Base-by-base conservation (phyloP, 2,113 vertebrate species). In the Takifugu flavidus region DNA sequence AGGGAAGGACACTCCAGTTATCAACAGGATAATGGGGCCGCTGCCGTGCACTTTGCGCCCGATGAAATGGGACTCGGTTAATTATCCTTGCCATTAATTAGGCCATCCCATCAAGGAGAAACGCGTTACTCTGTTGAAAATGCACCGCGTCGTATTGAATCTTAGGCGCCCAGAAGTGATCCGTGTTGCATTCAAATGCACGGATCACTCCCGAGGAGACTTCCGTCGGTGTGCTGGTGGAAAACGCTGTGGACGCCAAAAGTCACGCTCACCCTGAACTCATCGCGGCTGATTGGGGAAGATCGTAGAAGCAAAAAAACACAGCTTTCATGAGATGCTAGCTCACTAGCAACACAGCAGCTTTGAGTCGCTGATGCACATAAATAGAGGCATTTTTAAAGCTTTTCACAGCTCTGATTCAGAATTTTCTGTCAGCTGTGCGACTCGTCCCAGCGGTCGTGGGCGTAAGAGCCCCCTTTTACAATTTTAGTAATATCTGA, bases 21-120 rank as follows among this genome's bases (percentile, higher is more conserved):
- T 75, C 78, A 80, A 71, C 80, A 59, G 77, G 72, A 81, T 86
- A 89, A 88, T 84, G 78, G 83, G 65, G 65, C 70, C 49, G 78
- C 76, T 75, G 82, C 75, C 72, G 68, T 77, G 81, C 74, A 76
- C 84, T 83, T 75, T 82, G 77, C 75, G 62, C 51, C 83, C 86
- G 75, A 81, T 80, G 76, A 81, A 87, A 84, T 81, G 81, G 70
- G 75, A 79, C 75, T 70, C 49, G 5, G 80, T 86, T 88, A 83
- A 88, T 90, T 88, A 88, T 75, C 77, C 84, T 68, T 62, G 69
- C 82, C 83, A 85, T 85, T 89, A 88, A 89, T 89, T 87, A 87
- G 83, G 59, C 80, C 69, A 65, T 72, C 70, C 79, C 29, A 77
- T 85, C 82, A 84, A 87, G 84, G 85, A 79, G 82, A 87, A 77